A percentile compares a stretch with the other conserved stretches of the same genome.
Conservation (phyloP, 2,797 vertebrate species). For the Artibeus jamaicensis region DNA sequence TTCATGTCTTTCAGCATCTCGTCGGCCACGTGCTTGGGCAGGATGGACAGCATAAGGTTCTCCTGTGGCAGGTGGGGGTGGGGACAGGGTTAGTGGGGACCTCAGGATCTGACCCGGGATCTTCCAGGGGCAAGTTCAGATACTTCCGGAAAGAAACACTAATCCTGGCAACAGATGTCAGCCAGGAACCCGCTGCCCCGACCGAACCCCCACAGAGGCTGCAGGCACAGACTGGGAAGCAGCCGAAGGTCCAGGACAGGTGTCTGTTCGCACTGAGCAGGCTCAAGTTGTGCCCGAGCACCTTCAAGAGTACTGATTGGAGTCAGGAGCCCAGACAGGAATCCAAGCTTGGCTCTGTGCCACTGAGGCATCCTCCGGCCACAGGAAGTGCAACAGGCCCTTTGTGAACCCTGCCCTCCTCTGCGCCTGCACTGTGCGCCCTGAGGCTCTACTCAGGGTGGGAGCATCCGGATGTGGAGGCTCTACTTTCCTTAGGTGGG, state of each 20-base stretch:
- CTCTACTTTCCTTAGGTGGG: neutral
- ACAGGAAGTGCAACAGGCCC: neutral
- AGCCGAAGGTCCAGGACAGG: neutral
- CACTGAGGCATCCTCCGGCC: accelerated
- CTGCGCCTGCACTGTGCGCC: accelerated
- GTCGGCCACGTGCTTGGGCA: constrained; percentile 97
- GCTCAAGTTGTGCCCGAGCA: neutral
- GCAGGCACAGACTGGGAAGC: neutral
- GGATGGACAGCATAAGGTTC: constrained; percentile 94
- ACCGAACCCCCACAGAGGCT: neutral
- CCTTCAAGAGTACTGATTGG: neutral
- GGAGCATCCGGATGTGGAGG: neutral
- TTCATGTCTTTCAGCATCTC: constrained; percentile 99
- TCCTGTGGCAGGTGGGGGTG: constrained; percentile 83
- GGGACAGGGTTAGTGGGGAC: neutral
- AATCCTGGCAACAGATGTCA: accelerated
- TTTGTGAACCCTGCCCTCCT: neutral
- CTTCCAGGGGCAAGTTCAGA: neutral
- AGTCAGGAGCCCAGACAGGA: neutral
- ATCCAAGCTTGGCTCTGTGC: neutral
- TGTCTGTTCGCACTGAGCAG: neutral
- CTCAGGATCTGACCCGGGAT: neutral
- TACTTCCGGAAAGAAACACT: neutral
- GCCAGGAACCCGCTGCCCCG: neutral
- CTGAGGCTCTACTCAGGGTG: neutral